phyloP scores from a whole-genome alignment of 2,797 vertebrate genomes.

The Macropodus opercularis region DNA sequence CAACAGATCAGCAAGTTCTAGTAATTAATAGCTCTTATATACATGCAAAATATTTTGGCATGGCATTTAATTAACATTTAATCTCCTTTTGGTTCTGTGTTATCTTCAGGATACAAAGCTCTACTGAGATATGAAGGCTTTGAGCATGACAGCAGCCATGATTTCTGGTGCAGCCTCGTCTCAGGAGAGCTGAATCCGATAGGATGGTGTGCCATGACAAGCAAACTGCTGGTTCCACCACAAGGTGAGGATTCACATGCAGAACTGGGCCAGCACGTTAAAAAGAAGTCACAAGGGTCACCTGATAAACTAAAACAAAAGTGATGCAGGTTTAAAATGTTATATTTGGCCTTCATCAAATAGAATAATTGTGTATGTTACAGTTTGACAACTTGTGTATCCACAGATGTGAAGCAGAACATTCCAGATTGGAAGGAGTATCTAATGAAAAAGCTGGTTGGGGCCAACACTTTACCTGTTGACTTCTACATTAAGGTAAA shows the following conservation, averaged over 20 bases:
- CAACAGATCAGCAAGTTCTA: neutral
- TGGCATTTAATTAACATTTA: neutral
- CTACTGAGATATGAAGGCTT: slow-evolving; percentile 93
- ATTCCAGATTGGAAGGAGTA: slow-evolving; percentile 91
- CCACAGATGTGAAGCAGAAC: slow-evolving; percentile 70
- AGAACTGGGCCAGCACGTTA: too few species aligned
- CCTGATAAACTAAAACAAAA: too few species aligned
- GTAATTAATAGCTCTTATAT: neutral
- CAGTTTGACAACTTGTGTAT: slow-evolving; percentile 15
- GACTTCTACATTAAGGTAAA: slow-evolving; percentile 94
- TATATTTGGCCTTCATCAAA: neutral
- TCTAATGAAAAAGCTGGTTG: slow-evolving; percentile 92
- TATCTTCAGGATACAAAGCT: slow-evolving; percentile 89
- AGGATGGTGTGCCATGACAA: slow-evolving; percentile 95
- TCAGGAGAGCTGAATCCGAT: slow-evolving; percentile 92
- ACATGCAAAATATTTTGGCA: neutral
- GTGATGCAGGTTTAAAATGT: too few species aligned
- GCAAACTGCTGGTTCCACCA: slow-evolving; percentile 95
- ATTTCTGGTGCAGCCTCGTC: slow-evolving; percentile 95
- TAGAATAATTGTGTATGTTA: neutral
- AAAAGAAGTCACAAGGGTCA: too few species aligned
- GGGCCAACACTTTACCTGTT: slow-evolving; percentile 90
- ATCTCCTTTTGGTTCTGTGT: neutral
- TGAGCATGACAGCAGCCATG: slow-evolving; percentile 85
- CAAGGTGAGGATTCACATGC: slow-evolving; percentile 81